Conservation (phyloP, 2,888 invertebrate species). For the Cephus rjabovi region DNA sequence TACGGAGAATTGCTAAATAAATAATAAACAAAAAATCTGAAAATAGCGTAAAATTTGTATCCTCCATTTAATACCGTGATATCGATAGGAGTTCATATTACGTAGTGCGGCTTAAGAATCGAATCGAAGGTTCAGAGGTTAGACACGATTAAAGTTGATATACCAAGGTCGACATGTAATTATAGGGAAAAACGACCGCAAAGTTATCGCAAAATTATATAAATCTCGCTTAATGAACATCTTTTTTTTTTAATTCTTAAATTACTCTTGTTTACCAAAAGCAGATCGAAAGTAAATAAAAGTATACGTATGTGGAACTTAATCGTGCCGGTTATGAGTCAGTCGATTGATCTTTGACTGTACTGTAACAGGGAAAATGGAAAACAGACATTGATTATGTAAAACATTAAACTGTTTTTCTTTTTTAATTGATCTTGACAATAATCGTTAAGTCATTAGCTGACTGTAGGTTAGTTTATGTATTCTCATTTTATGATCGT, state of each 20-base stretch:
- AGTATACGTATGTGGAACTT: no score
- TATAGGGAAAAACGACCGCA: not conserved
- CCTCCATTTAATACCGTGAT: not conserved
- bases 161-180: not conserved
- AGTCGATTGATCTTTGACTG: not conserved
- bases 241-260: not conserved
- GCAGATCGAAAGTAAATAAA: not conserved
- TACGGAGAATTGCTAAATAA: not conserved
- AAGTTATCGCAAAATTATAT: not conserved
- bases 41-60: not conserved
- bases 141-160: not conserved
- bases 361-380: not conserved
- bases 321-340: not conserved
- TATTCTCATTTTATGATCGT: constrained; percentile 45
- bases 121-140: not conserved
- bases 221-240: not conserved
- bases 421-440: not conserved
- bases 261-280: not conserved
- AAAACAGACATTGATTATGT: not conserved
- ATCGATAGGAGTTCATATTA: not conserved
- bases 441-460: not conserved
- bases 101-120: not conserved
- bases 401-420: not conserved
- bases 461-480: not conserved
- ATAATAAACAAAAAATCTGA: not conserved